A percentile compares a stretch with the other conserved stretches of the same genome.
phyloP scores from a whole-genome alignment of 2,888 invertebrate genomes.

The Parnassius mnemosyne region DNA sequence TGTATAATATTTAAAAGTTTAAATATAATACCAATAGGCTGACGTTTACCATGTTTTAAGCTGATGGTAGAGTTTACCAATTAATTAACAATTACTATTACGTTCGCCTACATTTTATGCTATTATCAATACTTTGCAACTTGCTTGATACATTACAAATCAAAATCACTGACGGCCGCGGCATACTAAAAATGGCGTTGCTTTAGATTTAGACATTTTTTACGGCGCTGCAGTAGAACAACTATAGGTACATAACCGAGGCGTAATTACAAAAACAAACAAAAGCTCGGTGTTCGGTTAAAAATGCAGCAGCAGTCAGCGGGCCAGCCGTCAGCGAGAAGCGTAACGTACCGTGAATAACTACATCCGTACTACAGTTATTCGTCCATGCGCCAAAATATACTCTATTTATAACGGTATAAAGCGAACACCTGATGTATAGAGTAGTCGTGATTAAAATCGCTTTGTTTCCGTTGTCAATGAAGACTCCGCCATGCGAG shows the following conservation, averaged over 20 bases:
- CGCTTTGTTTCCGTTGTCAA: constrained; percentile 60
- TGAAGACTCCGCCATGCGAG: constrained; percentile 51
- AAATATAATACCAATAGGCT: too few species aligned
- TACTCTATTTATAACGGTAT: constrained; percentile 34
- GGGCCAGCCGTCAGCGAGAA: constrained; percentile 50
- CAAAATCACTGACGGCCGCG: neutral
- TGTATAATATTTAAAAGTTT: too few species aligned
- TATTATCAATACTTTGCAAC: too few species aligned
- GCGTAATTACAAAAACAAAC: constrained; percentile 58
- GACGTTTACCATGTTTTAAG: too few species aligned
- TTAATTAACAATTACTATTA: too few species aligned
- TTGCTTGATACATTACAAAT: neutral
- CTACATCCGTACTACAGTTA: constrained; percentile 63
- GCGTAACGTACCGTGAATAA: constrained; percentile 60
- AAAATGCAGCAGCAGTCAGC: constrained; percentile 51
- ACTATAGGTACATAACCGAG: constrained; percentile 33
- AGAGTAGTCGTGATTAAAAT: constrained; percentile 64
- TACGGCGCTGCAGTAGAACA: constrained; percentile 23
- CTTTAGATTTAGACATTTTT: constrained; percentile 3
- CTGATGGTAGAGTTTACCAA: too few species aligned
- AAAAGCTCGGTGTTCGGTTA: constrained; percentile 57
- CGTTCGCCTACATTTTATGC: too few species aligned
- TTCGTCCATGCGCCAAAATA: constrained; percentile 32
- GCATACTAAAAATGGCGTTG: constrained; percentile 4
- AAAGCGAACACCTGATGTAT: constrained; percentile 32